Evolutionary conservation across 64 coral and sea anemone genomes (phyloP).

Genomic region (Porites australiensis): DNA sequence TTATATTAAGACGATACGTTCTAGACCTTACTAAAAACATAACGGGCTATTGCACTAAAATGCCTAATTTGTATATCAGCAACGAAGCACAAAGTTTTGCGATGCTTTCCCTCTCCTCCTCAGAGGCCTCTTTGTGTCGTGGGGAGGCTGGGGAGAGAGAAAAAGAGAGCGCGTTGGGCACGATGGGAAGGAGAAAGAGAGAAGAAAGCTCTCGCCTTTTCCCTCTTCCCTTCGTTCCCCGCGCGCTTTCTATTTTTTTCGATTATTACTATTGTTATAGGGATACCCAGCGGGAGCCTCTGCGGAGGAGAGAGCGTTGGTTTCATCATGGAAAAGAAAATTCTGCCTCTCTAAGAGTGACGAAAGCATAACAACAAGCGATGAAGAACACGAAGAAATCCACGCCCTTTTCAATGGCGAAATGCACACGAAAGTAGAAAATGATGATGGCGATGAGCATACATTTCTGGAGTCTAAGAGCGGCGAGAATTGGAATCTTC

Average conservation of each 20-base stretch:
- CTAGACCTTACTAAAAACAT: not conserved
- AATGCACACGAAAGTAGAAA: constrained; percentile 1
- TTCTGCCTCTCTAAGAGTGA: not conserved
- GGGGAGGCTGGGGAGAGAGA: too few relatives aligned
- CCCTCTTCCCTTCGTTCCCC: too few relatives aligned
- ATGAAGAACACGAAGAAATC: not conserved
- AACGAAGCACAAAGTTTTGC: not conserved
- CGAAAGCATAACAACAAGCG: not conserved
- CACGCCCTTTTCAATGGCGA: constrained; percentile 23
- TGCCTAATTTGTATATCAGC: not conserved
- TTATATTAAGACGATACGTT: too few relatives aligned
- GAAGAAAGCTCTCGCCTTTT: too few relatives aligned
- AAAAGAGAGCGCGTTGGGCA: too few relatives aligned
- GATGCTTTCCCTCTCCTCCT: too few relatives aligned
- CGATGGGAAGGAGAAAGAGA: too few relatives aligned
- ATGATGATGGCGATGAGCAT: not conserved
- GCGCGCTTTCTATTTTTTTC: too few relatives aligned
- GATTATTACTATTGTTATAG: too few relatives aligned
- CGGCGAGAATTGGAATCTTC: not conserved
- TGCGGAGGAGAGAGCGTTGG: not conserved
- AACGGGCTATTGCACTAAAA: not conserved
- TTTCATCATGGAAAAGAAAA: not conserved
- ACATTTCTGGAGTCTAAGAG: not conserved
- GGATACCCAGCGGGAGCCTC: too few relatives aligned
- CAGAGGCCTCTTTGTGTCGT: too few relatives aligned